Evolutionary conservation across 2,888 invertebrate species (phyloP), one percentile per base, ranked within the genome.

Genomic region (Bellardia pandia): DNA sequence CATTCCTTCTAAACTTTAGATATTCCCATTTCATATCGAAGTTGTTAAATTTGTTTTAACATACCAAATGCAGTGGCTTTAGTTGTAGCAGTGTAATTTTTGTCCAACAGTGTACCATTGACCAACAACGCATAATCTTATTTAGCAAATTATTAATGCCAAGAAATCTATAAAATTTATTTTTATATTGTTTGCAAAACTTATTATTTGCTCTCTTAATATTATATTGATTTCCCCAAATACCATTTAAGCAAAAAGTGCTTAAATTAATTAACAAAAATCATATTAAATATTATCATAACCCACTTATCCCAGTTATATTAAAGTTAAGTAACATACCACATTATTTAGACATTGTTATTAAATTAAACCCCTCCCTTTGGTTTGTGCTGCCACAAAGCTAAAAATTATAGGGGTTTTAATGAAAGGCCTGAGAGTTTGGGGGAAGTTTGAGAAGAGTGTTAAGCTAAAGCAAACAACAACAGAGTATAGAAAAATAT

Each of bases 231-330:
- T 82, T 69, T 78, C n/a, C 30, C 40, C 45, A 23, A 48, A 48
- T n/a, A 16, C 13, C 11, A 23, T 77, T 37, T 42, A 3, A 48
- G 37, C n/a, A 37, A 42, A 76, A 76, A 58, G 45, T 42, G 42
- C 72, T 62, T 66, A 62, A 79, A 48, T 56, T 64, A 77, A 80
- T 80, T 77, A 84, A 86, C 74, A 72, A 84, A 86, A 84, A 77
- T 86, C 66, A 81, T 64, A 87, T 84, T 84, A 81, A 87, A 87
- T 84, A 81, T 87, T 85, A 69, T 78, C 58, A 78, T 75, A 87
- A 87, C 84, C 84, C 77, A 87, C 81, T 85, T 87, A 80, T n/a
- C n/a, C n/a, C n/a, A 45, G 48, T 71, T 40, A 30, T 51, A 69
- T 78, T 51, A 42, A 62, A 74, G 64, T 66, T 40, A 66, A 86